These are phyloP conservation scores for Eospalax fontanierii DNA, from an alignment of 2,797 vertebrate species.

Conservation along the genomic window DNA sequence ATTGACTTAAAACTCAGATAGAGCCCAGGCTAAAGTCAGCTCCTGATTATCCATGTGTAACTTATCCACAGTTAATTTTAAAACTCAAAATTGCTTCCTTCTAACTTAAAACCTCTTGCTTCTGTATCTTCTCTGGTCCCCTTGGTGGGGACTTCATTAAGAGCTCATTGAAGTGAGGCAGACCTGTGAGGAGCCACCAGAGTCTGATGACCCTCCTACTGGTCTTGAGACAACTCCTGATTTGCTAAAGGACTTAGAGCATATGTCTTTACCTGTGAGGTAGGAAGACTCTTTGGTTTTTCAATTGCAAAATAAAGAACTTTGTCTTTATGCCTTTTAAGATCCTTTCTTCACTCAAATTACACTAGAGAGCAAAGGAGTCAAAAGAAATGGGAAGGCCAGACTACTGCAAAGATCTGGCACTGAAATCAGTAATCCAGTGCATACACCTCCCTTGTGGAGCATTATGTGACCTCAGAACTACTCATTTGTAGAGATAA, in stretches of 20 bases:
- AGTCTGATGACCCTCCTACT: not conserved
- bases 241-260: constrained; percentile 66
- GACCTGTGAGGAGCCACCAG: not conserved
- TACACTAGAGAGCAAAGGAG: constrained; percentile 14
- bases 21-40: constrained; percentile 70
- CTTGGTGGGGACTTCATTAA: not conserved
- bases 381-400: constrained; percentile 54
- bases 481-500: not conserved
- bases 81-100: constrained; percentile 82
- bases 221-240: constrained; percentile 67
- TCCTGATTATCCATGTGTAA: constrained; percentile 83
- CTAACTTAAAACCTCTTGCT: constrained; percentile 68
- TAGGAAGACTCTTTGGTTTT: constrained; percentile 35
- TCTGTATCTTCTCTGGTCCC: too few relatives aligned
- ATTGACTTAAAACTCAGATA: constrained; percentile 85
- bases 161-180: not conserved
- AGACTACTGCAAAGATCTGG: not conserved
- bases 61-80: constrained; percentile 84
- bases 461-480: not conserved
- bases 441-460: not conserved
- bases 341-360: constrained; percentile 52
- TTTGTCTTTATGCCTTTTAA: constrained; percentile 65
- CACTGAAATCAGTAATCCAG: not conserved
- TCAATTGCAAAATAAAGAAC: constrained; percentile 74
- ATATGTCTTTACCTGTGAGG: constrained; percentile 15